Evolutionary conservation across 2,888 invertebrate species (phyloP).

Genomic region (Proisotoma minuta): DNA sequence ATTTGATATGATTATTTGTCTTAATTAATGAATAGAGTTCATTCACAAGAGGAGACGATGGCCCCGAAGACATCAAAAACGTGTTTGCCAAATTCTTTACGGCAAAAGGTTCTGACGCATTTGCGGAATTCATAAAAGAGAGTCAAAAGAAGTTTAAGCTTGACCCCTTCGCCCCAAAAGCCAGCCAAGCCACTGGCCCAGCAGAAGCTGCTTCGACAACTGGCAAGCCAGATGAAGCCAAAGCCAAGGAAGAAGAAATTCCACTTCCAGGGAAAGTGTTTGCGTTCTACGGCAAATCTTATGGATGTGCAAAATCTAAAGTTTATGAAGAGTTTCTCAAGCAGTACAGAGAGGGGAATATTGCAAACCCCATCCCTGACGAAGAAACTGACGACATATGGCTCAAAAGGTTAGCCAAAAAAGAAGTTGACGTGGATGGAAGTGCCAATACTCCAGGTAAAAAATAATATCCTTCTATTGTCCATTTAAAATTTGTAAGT

Average conservation of each 20-base stretch:
- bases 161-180: neutral
- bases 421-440: neutral
- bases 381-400: neutral
- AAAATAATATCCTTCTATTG: no score
- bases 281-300: neutral
- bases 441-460: no score
- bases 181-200: neutral
- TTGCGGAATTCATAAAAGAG: neutral
- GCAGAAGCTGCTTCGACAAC: neutral
- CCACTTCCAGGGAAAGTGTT: neutral
- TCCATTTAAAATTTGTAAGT: no score
- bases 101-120: neutral
- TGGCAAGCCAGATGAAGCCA: neutral
- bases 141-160: neutral
- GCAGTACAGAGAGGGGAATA: neutral
- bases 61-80: neutral
- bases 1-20: no score
- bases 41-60: no score
- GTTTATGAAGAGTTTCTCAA: neutral
- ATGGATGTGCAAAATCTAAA: neutral
- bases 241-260: neutral
- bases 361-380: neutral
- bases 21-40: no score
- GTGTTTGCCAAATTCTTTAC: neutral
- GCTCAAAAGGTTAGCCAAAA: neutral